Percentiles rank a stretch among this genome's conserved stretches.
These are phyloP conservation scores for Desoria tigrina DNA, from an alignment of 2,888 invertebrate species.

Conservation along the genomic window DNA sequence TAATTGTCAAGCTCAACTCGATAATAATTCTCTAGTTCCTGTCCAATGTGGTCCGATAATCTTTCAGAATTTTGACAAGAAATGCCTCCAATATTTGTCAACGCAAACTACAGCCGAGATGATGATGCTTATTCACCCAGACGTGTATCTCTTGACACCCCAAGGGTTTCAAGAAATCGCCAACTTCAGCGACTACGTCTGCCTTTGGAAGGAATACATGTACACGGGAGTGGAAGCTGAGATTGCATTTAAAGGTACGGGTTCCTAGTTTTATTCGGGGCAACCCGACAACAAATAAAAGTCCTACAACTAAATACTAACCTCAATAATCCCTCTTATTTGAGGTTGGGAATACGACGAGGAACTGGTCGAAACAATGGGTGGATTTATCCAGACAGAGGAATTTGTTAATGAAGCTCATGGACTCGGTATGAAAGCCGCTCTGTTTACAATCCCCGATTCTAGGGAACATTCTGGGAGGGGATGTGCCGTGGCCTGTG, in stretches of 20 bases:
- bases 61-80: conserved; percentile 38
- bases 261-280: too few relatives aligned
- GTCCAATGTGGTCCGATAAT: conserved; percentile 34
- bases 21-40: too few relatives aligned
- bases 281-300: too few relatives aligned
- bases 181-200: too few relatives aligned
- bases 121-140: conserved; percentile 32
- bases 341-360: conserved; percentile 21
- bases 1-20: conserved; percentile 11
- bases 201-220: conserved; percentile 41
- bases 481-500: conserved; percentile 31
- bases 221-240: conserved; percentile 24
- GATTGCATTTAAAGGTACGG: conserved; percentile 16
- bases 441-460: conserved; percentile 41
- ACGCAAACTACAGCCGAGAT: conserved; percentile 23
- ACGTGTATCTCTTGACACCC: too few relatives aligned
- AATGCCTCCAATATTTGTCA: conserved; percentile 26
- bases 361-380: conserved; percentile 19
- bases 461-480: conserved; percentile 34
- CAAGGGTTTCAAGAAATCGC: too few relatives aligned
- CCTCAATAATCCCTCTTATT: too few relatives aligned
- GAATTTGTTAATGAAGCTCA: conserved; percentile 36
- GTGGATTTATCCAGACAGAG: conserved; percentile 35
- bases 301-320: too few relatives aligned
- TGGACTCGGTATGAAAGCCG: conserved; percentile 27